phyloP scores from a whole-genome alignment of 2,888 invertebrate species.

The Encarsia formosa region DNA sequence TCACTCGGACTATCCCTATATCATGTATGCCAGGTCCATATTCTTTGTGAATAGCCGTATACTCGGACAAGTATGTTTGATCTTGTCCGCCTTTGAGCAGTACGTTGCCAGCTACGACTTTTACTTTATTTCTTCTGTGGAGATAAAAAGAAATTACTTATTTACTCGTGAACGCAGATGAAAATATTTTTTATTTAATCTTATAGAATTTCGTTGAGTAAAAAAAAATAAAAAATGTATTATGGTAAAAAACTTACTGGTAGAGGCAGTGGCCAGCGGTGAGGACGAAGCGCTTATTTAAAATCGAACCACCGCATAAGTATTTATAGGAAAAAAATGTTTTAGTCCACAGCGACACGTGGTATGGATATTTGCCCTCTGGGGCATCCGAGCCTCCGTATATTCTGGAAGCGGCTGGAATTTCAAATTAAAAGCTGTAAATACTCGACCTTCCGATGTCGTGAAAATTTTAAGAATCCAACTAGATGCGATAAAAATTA shows the following conservation, averaged over 20 bases:
- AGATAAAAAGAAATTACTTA: too few relatives aligned
- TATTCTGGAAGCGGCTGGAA: constrained; percentile 31
- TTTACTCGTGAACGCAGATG: too few relatives aligned
- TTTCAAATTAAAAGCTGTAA: too few relatives aligned
- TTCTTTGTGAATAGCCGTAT: constrained; percentile 25
- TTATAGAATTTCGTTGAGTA: too few relatives aligned
- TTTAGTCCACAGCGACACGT: constrained; percentile 53
- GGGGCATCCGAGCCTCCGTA: constrained; percentile 55
- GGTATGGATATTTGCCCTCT: constrained; percentile 55
- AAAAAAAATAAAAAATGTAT: not conserved
- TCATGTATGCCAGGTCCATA: constrained; percentile 34
- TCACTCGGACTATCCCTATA: constrained; percentile 36
- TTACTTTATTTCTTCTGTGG: constrained; percentile 24
- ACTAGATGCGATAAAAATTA: too few relatives aligned
- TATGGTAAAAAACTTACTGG: constrained; percentile 48
- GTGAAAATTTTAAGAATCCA: too few relatives aligned
- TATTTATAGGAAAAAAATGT: constrained; percentile 52
- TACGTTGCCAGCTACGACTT: constrained; percentile 39
- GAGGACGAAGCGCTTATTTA: constrained; percentile 56
- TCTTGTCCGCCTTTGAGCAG: constrained; percentile 41
- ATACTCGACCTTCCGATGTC: too few relatives aligned
- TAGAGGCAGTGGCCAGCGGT: constrained; percentile 59
- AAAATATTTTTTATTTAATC: too few relatives aligned
- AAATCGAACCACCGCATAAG: constrained; percentile 59
- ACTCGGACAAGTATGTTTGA: constrained; percentile 23